Percentiles rank a stretch among this genome's conserved stretches.
Conservation (phyloP, 2,113 vertebrate species). For the Crotalus horridus region DNA sequence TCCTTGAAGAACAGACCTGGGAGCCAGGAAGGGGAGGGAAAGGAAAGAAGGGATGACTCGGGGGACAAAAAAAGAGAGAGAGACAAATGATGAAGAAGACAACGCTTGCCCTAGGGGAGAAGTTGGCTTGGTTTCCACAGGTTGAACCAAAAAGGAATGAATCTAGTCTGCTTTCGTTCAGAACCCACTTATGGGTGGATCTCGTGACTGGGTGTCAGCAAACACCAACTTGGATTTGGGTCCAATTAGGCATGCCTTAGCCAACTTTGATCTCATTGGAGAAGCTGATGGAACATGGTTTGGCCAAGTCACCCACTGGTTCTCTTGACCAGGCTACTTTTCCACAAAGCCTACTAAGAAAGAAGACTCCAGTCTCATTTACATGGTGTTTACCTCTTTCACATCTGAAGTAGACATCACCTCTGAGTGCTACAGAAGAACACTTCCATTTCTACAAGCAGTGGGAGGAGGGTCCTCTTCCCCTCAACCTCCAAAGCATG, state of each 20-base stretch:
- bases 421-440: not conserved
- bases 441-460: not conserved
- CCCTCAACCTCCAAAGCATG: not conserved
- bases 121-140: constrained; percentile 43
- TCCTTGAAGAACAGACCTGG: constrained; percentile 41
- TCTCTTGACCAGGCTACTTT: not conserved
- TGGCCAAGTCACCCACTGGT: not conserved
- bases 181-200: not conserved
- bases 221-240: not conserved
- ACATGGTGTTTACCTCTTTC: not conserved
- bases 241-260: too few relatives aligned
- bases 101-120: constrained; percentile 27
- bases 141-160: constrained; percentile 14
- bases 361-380: not conserved
- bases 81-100: constrained; percentile 48
- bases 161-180: not conserved
- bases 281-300: too few relatives aligned
- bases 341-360: not conserved
- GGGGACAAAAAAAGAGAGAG: constrained; percentile 7
- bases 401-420: not conserved
- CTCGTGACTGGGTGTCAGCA: not conserved
- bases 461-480: not conserved
- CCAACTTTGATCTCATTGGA: not conserved
- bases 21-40: constrained; percentile 37
- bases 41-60: constrained; percentile 54